Conservation (phyloP, 1,140 invertebrate genomes). For the Aricia agestis region DNA sequence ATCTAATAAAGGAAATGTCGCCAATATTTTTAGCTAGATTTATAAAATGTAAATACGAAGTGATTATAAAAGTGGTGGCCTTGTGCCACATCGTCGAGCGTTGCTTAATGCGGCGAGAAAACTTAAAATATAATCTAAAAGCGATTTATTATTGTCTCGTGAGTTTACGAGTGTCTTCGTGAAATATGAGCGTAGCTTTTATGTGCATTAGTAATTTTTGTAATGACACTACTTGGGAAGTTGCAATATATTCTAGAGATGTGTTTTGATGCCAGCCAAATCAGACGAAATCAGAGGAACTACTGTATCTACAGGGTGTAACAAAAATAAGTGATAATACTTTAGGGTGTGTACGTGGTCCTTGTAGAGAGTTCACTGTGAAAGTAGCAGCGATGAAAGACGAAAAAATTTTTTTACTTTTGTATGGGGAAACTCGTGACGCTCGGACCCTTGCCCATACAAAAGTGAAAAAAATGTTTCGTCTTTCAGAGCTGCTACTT, state of each 20-base stretch:
- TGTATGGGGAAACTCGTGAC: too few species aligned
- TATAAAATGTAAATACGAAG: not conserved
- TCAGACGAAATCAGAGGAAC: too few species aligned
- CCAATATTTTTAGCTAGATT: not conserved
- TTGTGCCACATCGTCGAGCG: not conserved
- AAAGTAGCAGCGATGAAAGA: too few species aligned
- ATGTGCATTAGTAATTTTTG: not conserved
- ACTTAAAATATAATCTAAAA: slow-evolving; percentile 14
- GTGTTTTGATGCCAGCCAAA: too few species aligned
- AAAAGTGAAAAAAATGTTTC: too few species aligned
- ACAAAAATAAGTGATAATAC: too few species aligned
- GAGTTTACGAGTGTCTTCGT: not conserved
- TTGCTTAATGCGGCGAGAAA: slow-evolving; percentile 9
- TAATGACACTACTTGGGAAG: not conserved
- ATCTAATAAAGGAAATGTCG: not conserved
- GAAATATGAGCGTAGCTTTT: slow-evolving; percentile 5
- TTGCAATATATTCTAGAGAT: not conserved
- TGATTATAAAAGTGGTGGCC: slow-evolving; percentile 4
- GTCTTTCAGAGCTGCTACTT: too few species aligned
- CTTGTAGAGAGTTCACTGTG: too few species aligned
- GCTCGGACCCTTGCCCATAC: too few species aligned
- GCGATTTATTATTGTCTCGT: slow-evolving; percentile 7
- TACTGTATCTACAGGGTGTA: too few species aligned
- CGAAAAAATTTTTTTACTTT: too few species aligned
- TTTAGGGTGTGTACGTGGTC: too few species aligned